A percentile compares a stretch with the other conserved stretches of the same genome.
phyloP scores from a whole-genome alignment of 2,888 invertebrate genomes.

The Cloeon dipterum region DNA sequence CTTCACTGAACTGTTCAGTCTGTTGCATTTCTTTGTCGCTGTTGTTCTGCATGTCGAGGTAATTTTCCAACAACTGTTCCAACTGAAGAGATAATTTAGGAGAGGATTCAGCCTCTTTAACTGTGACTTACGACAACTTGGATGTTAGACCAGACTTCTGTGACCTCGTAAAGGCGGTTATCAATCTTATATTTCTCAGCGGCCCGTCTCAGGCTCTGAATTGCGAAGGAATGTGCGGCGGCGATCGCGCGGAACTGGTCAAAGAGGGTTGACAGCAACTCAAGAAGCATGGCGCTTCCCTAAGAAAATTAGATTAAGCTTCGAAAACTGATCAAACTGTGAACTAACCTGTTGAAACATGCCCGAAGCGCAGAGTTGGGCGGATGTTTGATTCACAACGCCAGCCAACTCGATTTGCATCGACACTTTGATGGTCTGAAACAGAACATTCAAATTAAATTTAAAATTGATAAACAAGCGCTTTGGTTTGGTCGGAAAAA shows the following conservation, averaged over 20 bases:
- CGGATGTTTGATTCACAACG: slow-evolving; percentile 57
- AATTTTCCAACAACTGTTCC: slow-evolving; percentile 62
- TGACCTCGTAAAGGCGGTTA: slow-evolving; percentile 36
- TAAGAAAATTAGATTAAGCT: too few relatives aligned
- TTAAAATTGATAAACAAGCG: too few relatives aligned
- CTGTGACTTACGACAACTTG: slow-evolving; percentile 52
- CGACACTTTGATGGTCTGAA: slow-evolving; percentile 52
- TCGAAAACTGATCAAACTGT: too few relatives aligned
- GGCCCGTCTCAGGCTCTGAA: slow-evolving; percentile 35
- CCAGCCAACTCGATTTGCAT: slow-evolving; percentile 62
- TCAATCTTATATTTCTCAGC: slow-evolving; percentile 30
- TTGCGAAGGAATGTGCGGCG: slow-evolving; percentile 43
- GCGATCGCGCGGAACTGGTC: slow-evolving; percentile 66
- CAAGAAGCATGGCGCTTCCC: slow-evolving; percentile 18
- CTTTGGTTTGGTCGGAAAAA: too few relatives aligned
- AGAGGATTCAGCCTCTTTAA: neutral
- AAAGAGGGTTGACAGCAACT: slow-evolving; percentile 49
- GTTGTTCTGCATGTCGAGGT: slow-evolving; percentile 66
- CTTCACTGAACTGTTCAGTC: slow-evolving; percentile 17
- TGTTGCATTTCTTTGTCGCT: slow-evolving; percentile 29
- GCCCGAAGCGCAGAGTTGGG: slow-evolving; percentile 41
- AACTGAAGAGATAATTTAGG: slow-evolving; percentile 28
- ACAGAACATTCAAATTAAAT: slow-evolving; percentile 8
- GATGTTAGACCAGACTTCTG: slow-evolving; percentile 74
- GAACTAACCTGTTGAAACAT: too few relatives aligned